Evolutionary conservation across 2,113 vertebrate genomes (phyloP).

Genomic region (Eidolon helvum): DNA sequence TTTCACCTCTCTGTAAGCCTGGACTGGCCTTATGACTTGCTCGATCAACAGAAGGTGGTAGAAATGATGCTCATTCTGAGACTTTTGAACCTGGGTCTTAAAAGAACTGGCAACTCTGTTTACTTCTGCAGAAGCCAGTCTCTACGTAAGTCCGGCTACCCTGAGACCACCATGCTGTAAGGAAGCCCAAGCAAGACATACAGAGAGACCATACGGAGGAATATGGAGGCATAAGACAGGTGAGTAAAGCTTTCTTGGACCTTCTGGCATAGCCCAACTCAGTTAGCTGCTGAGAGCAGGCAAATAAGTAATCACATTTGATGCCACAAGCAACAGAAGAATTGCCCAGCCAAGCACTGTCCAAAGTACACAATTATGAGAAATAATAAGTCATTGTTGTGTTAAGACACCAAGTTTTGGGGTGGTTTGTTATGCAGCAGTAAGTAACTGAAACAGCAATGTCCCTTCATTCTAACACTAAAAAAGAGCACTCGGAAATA

Average conservation of each 20-base stretch:
- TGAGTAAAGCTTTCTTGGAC: neutral
- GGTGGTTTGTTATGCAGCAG: neutral
- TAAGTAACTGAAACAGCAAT: neutral
- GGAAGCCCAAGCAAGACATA: neutral
- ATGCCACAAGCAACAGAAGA: neutral
- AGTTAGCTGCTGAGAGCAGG: neutral
- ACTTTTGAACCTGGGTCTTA: neutral
- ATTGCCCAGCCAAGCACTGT: neutral
- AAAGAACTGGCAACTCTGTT: neutral
- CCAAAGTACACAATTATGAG: neutral
- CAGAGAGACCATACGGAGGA: neutral
- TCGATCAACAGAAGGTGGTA: neutral
- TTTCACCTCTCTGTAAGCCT: neutral
- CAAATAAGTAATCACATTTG: neutral
- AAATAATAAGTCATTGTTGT: neutral
- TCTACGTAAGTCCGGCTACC: neutral
- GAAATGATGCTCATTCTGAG: neutral
- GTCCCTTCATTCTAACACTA: neutral
- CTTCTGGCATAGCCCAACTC: neutral
- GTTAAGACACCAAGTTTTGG: neutral
- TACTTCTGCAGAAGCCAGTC: neutral
- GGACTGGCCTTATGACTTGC: neutral
- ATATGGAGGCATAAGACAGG: rapidly evolving
- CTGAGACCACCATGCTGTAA: neutral
- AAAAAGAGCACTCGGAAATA: neutral